phyloP scores from a whole-genome alignment of 2,888 invertebrate genomes.

The Protophormia terraenovae region DNA sequence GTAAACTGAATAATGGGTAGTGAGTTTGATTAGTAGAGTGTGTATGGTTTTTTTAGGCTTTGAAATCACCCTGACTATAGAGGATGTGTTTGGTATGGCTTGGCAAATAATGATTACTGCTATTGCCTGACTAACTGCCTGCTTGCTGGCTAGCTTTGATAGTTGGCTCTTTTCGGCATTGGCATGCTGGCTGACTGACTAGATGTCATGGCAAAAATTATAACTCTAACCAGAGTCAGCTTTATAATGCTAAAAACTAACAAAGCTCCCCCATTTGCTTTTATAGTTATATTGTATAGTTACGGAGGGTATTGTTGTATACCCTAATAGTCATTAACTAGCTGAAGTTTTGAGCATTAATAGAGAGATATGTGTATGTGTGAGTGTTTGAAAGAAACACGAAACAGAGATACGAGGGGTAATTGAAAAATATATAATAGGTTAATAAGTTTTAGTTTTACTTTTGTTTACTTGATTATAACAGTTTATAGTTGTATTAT shows the following conservation, averaged over 20 bases:
- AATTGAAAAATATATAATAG: neutral
- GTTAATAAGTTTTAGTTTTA: too few species aligned
- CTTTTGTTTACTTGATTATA: too few species aligned
- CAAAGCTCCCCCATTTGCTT: constrained; percentile 22
- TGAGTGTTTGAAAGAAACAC: neutral
- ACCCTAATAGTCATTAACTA: constrained; percentile 51
- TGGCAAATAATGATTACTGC: constrained; percentile 55
- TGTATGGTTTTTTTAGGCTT: constrained; percentile 50
- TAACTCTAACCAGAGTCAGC: constrained; percentile 54
- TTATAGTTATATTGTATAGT: neutral
- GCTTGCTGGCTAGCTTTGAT: constrained; percentile 36
- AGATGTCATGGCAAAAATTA: constrained; percentile 46
- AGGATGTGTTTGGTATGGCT: constrained; percentile 13
- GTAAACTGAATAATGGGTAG: constrained; percentile 34
- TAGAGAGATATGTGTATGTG: neutral
- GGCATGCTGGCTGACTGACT: constrained; percentile 53
- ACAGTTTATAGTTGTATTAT: too few species aligned
- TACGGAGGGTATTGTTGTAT: constrained; percentile 15
- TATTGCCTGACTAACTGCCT: constrained; percentile 12
- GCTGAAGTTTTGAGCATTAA: constrained; percentile 35
- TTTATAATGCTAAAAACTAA: constrained; percentile 48
- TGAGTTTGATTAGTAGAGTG: constrained; percentile 55
- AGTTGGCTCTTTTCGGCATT: constrained; percentile 38
- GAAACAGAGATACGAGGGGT: constrained; percentile 21
- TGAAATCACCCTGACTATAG: constrained; percentile 42